Conservation (phyloP, 2,113 vertebrate species). For the Eclectus roratus region DNA sequence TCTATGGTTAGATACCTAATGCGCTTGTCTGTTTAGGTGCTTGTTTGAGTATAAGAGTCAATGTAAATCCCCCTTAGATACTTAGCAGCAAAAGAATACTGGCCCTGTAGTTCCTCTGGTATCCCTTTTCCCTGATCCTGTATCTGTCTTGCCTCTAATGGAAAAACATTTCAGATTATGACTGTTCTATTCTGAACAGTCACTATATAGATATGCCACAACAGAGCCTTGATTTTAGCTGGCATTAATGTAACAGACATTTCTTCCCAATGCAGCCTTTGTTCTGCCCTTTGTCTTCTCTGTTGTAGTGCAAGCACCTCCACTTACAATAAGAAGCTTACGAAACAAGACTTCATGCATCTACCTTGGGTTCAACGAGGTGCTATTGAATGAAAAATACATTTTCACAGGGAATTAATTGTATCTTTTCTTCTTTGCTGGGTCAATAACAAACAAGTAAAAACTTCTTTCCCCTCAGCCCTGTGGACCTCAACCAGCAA, state of each 20-base stretch:
- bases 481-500: background rate
- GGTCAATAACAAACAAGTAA: background rate
- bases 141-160: background rate
- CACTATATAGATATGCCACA: background rate
- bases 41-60: background rate
- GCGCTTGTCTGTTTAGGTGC: background rate
- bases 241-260: background rate
- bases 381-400: background rate
- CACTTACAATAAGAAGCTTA: background rate
- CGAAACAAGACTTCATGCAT: background rate
- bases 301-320: background rate
- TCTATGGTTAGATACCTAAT: background rate
- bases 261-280: background rate
- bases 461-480: background rate
- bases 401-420: background rate
- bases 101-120: background rate
- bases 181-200: background rate
- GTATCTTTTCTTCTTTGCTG: background rate
- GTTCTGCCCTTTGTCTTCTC: background rate
- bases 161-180: background rate
- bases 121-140: background rate
- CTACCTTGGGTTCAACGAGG: background rate
- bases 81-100: background rate
- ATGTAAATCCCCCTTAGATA: background rate
- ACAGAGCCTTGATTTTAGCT: background rate